Percentiles rank a stretch among this genome's conserved stretches.
Conservation (phyloP, 2,113 vertebrate genomes). For the Procavia capensis region DNA sequence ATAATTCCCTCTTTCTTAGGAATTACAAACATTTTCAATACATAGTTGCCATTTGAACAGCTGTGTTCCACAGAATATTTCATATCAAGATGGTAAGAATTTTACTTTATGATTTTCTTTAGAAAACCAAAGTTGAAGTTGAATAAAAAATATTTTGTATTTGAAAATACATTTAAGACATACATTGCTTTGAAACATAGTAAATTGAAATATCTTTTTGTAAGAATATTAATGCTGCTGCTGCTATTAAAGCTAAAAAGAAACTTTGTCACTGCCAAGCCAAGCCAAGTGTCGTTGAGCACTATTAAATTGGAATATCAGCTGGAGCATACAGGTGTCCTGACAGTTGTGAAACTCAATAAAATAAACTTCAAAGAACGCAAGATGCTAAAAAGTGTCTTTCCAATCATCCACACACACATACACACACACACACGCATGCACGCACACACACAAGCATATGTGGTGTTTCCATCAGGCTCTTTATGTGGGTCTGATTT, state of each 20-base stretch:
- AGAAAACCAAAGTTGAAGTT: conserved; percentile 1
- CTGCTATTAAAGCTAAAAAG: conserved; percentile 1
- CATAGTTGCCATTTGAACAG: background rate
- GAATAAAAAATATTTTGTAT: conserved; percentile 1
- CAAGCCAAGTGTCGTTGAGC: too few relatives aligned
- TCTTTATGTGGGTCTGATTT: background rate
- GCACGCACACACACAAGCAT: too few relatives aligned
- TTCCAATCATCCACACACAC: background rate
- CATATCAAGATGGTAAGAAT: background rate
- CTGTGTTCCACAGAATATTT: conserved; percentile 8
- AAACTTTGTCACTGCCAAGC: background rate
- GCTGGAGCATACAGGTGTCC: background rate
- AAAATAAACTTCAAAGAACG: background rate
- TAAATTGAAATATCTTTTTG: background rate
- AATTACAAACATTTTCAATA: conserved; percentile 40
- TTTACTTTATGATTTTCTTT: background rate
- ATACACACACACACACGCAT: background rate
- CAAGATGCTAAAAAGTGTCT: background rate
- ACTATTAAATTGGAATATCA: background rate
- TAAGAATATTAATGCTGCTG: background rate
- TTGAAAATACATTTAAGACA: conserved; percentile 34
- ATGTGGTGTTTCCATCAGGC: too few relatives aligned
- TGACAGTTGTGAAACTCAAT: background rate
- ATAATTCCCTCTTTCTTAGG: background rate
- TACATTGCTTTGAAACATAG: conserved; percentile 9